phyloP scores from a whole-genome alignment of 1,140 invertebrate species.

The Drosophila tropicalis region DNA sequence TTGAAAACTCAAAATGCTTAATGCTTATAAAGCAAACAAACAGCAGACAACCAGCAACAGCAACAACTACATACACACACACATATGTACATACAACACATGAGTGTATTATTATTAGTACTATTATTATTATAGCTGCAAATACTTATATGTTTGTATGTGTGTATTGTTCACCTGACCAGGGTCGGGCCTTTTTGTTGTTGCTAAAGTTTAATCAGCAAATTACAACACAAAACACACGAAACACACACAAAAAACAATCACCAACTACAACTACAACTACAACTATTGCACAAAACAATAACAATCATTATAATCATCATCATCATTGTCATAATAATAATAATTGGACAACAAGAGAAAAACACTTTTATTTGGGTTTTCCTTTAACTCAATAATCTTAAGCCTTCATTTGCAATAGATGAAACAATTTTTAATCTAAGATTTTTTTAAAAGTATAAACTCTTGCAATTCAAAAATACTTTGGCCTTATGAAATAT shows the following conservation, averaged over 20 bases:
- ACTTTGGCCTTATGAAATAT: too few relatives aligned
- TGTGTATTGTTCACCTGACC: slow-evolving; percentile 3
- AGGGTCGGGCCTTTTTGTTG: slow-evolving; percentile 41
- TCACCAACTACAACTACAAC: slow-evolving; percentile 26
- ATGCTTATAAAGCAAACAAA: slow-evolving; percentile 56
- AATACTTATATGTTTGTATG: slow-evolving; percentile 2
- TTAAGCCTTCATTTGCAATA: neutral
- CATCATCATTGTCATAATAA: too few relatives aligned
- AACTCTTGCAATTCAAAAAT: too few relatives aligned
- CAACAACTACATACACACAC: slow-evolving; percentile 24
- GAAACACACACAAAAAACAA: slow-evolving; percentile 38
- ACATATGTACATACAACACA: too few relatives aligned
- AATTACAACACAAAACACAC: slow-evolving; percentile 61
- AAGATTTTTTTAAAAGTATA: too few relatives aligned
- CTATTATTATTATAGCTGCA: neutral
- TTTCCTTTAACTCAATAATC: neutral
- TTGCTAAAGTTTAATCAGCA: slow-evolving; percentile 66
- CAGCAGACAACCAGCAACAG: slow-evolving; percentile 20
- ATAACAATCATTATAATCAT: slow-evolving; percentile 32
- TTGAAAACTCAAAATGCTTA: slow-evolving; percentile 77
- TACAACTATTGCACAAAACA: slow-evolving; percentile 57
- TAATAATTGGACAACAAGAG: slow-evolving; percentile 42
- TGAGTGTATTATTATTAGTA: too few relatives aligned
- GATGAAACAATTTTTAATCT: too few relatives aligned
- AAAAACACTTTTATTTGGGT: slow-evolving; percentile 38